Evolutionary conservation across 2,797 vertebrate genomes (phyloP), one percentile per base, ranked within the genome.

Genomic region (Dromococcyx pavoninus): DNA sequence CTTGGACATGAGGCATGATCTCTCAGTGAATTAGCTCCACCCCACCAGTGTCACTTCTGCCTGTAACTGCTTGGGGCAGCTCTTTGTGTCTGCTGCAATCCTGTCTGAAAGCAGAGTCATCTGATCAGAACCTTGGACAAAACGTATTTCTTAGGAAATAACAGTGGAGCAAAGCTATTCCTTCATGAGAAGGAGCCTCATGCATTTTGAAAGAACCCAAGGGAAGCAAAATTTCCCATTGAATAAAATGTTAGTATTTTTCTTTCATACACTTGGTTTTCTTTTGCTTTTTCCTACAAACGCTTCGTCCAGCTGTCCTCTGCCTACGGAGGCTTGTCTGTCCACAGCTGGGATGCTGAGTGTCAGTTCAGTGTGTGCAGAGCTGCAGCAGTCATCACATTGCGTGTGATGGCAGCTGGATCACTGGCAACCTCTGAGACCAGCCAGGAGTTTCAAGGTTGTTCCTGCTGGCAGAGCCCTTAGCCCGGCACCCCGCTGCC

Each of bases 361-460:
- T 8, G 1, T 30, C 5, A 5, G 24, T 1, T 10, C 11, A 22
- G 84, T 33, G 15, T 13, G 11, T 17, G 27, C 54, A 21, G 80
- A 72, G 37, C 66, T 37, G 39, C 89, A 39, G 74, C 66, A 37
- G 54, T 3, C 50, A 12, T 12, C 2, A 0, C 0, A 0, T 11
- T 3, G 3, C 37, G 46, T 69, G 15, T 56, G 48, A 9, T 0
- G 6, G 39, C 37, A 57, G 5, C 32, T 25, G 33, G 54, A 37
- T 57, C 4, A 61, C 3, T n/a, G 19, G 10, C 3, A 7, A 11
- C 33, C 51, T 37, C 39, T 0, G 1, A 17, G 41, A 64, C 3
- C 56, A 32, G 50, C 8, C 15, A 16, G 54, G 58, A 11, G 9
- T 32, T 33, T 25, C 48, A 16, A 11, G 35, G 11, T 13, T 77